phyloP scores from a whole-genome alignment of 92 coral and sea anemone species.

The Heteractis magnifica region DNA sequence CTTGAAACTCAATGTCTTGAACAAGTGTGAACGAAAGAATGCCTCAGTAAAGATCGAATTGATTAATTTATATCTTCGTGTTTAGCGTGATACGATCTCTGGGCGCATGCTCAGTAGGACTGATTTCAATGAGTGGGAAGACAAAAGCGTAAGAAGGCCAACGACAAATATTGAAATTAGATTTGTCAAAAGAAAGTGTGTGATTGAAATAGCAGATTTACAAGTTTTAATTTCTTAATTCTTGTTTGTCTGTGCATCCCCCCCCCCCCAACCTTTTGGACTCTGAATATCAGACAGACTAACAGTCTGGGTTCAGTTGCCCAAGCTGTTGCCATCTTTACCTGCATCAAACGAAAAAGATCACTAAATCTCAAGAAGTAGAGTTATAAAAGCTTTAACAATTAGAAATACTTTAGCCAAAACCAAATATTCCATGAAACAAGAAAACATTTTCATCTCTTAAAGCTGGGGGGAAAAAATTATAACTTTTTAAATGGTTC shows the following conservation, averaged over 20 bases:
- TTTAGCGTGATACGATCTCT: conserved; percentile 18
- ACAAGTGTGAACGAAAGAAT: not conserved
- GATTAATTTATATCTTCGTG: conserved; percentile 14
- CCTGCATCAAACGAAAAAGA: too few species aligned
- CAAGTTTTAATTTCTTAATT: too few species aligned
- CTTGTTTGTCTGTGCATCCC: not conserved
- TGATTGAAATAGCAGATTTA: not conserved
- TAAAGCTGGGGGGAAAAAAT: not conserved
- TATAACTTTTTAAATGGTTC: not conserved
- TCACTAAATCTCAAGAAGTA: not conserved
- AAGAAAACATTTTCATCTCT: not conserved
- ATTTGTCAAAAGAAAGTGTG: not conserved
- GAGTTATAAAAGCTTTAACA: not conserved
- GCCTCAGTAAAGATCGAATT: not conserved
- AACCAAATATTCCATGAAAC: not conserved
- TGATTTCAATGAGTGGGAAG: conserved; percentile 21
- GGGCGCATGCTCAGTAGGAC: conserved; percentile 18
- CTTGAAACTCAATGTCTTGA: not conserved
- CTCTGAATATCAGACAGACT: too few species aligned
- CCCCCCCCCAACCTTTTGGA: too few species aligned
- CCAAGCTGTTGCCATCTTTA: too few species aligned
- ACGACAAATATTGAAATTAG: not conserved
- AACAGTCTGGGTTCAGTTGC: too few species aligned
- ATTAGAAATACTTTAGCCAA: too few species aligned
- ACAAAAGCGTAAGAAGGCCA: not conserved